A percentile compares a stretch with the other conserved stretches of the same genome.
phyloP scores from a whole-genome alignment of 2,797 vertebrate genomes.

The Cetoscarus ocellatus region DNA sequence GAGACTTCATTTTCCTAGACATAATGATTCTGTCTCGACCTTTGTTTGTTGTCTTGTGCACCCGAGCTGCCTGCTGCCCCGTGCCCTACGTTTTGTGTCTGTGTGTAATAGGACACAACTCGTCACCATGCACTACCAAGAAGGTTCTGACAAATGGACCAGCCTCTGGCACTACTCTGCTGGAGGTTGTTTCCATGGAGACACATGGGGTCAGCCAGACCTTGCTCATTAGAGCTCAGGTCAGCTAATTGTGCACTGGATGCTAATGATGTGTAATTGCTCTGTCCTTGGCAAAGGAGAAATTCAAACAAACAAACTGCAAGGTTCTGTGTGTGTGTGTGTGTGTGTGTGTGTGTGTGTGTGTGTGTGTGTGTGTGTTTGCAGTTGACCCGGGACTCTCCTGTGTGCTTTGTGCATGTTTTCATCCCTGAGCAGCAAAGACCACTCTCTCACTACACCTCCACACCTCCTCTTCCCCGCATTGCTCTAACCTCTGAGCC shows the following conservation, averaged over 20 bases:
- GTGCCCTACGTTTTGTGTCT: constrained; percentile 66
- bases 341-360: too few species aligned
- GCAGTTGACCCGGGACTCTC: constrained; percentile 9
- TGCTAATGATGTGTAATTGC: constrained; percentile 49
- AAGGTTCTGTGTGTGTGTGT: not conserved
- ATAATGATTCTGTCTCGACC: constrained; percentile 5
- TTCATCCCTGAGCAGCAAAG: constrained; percentile 59
- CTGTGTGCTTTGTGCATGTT: constrained; percentile 15
- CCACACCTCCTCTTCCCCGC: constrained; percentile 53
- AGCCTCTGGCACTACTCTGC: constrained; percentile 73
- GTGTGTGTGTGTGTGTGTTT: too few species aligned
- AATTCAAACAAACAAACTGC: constrained; percentile 19
- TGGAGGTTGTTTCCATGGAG: constrained; percentile 82
- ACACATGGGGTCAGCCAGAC: constrained; percentile 81
- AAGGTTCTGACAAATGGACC: constrained; percentile 73
- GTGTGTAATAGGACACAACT: constrained; percentile 70
- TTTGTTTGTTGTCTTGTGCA: constrained; percentile 53
- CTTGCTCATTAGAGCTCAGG: constrained; percentile 77
- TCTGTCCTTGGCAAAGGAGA: constrained; percentile 44
- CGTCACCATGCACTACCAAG: constrained; percentile 20
- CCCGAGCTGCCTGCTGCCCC: constrained; percentile 71
- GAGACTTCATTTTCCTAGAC: not conserved
- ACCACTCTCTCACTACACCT: constrained; percentile 59
- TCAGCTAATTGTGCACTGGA: constrained; percentile 62
- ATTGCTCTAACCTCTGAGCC: constrained; percentile 8